Evolutionary conservation across 2,888 invertebrate genomes (phyloP).

Genomic region (Maniola hyperantus): DNA sequence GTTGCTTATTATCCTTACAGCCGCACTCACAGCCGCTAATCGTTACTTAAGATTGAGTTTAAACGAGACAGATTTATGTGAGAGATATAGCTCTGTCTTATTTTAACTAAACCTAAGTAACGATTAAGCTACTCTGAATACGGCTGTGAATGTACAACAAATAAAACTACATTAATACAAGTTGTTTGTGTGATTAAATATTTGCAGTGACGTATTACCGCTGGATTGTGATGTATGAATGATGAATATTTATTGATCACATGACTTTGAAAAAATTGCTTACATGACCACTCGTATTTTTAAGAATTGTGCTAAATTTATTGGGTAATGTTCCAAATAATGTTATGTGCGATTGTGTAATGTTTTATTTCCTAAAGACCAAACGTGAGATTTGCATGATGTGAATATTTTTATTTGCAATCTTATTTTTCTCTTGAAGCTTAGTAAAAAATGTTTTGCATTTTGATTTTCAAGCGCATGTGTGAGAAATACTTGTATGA

Average conservation of each 20-base stretch:
- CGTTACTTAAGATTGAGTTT: too few relatives aligned
- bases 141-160: too few relatives aligned
- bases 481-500: conserved; percentile 69
- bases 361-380: conserved; percentile 78
- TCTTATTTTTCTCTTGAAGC: conserved; percentile 62
- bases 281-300: conserved; percentile 62
- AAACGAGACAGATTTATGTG: too few relatives aligned
- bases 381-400: conserved; percentile 80
- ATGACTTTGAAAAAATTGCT: too few relatives aligned
- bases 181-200: conserved; percentile 40
- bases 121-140: too few relatives aligned
- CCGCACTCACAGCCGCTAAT: too few relatives aligned
- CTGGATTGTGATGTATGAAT: conserved; percentile 29
- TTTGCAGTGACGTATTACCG: conserved; percentile 65
- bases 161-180: background rate
- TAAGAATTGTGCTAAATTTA: conserved; percentile 80
- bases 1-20: background rate
- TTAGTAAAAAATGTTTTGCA: conserved; percentile 62
- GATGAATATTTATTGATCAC: too few relatives aligned
- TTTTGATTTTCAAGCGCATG: conserved; percentile 72
- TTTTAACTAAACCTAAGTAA: too few relatives aligned
- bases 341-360: conserved; percentile 55
- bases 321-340: conserved; percentile 67
- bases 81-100: too few relatives aligned
- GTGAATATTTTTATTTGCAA: conserved; percentile 62